Conservation (phyloP, 1,140 invertebrate genomes). For the Drosophila ananassae region DNA sequence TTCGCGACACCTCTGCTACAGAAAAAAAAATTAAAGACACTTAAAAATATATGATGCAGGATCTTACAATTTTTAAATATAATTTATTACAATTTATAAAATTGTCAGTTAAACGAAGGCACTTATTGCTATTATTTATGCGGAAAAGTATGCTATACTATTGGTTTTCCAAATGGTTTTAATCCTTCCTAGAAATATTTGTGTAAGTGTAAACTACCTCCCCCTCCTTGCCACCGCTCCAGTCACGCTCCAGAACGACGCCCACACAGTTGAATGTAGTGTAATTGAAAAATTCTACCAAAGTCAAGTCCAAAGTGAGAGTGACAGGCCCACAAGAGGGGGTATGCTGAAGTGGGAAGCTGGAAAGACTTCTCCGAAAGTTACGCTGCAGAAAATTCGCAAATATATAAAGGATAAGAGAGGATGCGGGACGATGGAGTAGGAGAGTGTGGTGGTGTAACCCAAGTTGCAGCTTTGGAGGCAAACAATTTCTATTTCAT, state of each 20-base stretch:
- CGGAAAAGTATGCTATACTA: not conserved
- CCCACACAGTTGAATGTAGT: slow-evolving; percentile 57
- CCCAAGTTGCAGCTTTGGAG: slow-evolving; percentile 35
- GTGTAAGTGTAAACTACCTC: not conserved
- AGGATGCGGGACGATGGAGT: not conserved
- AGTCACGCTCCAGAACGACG: slow-evolving; percentile 29
- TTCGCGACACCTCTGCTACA: not conserved
- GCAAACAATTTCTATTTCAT: slow-evolving; percentile 80
- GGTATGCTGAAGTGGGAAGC: not conserved
- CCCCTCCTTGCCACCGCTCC: not conserved
- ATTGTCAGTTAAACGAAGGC: too few relatives aligned
- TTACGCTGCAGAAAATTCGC: slow-evolving; percentile 77
- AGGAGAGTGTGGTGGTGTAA: slow-evolving; percentile 9
- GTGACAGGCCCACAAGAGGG: slow-evolving; percentile 57
- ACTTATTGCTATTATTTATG: too few relatives aligned
- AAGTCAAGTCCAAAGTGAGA: slow-evolving; percentile 82
- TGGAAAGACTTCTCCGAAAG: slow-evolving; percentile 66
- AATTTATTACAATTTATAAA: not conserved
- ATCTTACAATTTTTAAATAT: not conserved
- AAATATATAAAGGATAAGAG: slow-evolving; percentile 44
- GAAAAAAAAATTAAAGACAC: not conserved
- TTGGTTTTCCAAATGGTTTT: too few relatives aligned
- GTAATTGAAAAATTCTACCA: slow-evolving; percentile 81
- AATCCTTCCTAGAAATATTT: not conserved
- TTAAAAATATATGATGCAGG: not conserved